These are phyloP conservation scores for Zeus faber DNA, from an alignment of 2,113 vertebrate genomes.

Conservation along the genomic window DNA sequence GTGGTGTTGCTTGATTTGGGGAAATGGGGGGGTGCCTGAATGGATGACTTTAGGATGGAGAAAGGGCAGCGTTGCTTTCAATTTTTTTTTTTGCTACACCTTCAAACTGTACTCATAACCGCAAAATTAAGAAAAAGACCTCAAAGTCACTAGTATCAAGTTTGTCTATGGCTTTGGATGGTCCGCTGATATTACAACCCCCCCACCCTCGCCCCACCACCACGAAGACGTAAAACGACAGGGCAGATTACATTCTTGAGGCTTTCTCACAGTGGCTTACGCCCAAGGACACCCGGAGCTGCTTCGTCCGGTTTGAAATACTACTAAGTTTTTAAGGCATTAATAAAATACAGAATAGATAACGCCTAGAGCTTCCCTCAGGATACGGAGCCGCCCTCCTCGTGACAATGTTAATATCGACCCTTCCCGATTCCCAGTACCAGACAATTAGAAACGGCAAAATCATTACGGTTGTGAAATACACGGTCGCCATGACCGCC, in stretches of 20 bases:
- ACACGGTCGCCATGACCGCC: not conserved
- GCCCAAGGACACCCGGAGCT: conserved; percentile 26
- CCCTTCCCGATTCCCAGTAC: conserved; percentile 18
- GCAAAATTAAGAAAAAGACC: conserved; percentile 32
- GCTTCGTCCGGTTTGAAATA: conserved; percentile 18
- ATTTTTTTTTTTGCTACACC: conserved; percentile 30
- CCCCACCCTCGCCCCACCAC: conserved; percentile 19
- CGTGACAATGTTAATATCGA: not conserved
- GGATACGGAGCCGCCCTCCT: conserved; percentile 24
- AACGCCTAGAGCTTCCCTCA: conserved; percentile 5
- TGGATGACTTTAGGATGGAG: no score
- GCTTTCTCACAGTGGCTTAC: conserved; percentile 16
- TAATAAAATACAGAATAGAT: conserved; percentile 49
- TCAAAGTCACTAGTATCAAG: conserved; percentile 48
- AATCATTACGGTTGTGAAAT: not conserved
- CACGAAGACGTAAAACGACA: conserved; percentile 42
- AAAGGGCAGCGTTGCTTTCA: not conserved
- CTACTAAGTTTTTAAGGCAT: conserved; percentile 60
- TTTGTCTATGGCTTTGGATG: conserved; percentile 61
- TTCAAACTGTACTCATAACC: conserved; percentile 33
- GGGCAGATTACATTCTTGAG: conserved; percentile 55
- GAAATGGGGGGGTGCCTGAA: no score
- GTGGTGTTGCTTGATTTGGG: no score
- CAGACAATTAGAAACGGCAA: not conserved
- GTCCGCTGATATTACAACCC: conserved; percentile 33